Base-by-base conservation (phyloP, 2,888 invertebrate genomes). In the Ochlodes sylvanus region DNA sequence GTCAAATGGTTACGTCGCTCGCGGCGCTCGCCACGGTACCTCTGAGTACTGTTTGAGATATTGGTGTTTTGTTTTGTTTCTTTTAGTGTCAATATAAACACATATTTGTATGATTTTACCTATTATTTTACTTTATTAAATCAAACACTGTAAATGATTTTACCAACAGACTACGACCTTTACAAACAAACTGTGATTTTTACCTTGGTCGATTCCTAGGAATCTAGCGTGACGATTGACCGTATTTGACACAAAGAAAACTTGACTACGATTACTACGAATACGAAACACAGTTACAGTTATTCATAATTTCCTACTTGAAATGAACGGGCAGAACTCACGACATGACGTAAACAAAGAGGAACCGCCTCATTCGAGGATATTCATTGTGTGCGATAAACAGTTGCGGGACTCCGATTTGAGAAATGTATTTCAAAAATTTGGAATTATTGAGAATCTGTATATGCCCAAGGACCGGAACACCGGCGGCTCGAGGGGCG, bases 301-400 rank as follows among this genome's bases (percentile, higher is more conserved):
- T 78, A 74, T 67, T 70, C 70, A 72, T 69, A 64, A 69, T 72
- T 27, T 21, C 57, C 54, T 50, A 72, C 72, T 63, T 71, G 69
- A 69, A 69, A 80, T 79, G 79, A 78, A 69, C 63, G 32, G 61
- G 61, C 73, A 73, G 62, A 75, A 73, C 63, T 69, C 69, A 63
- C 78, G 76, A n/a, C 77, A 77, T 73, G 86, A 87, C 69, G 89
- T 89, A 71, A 85, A 87, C 76, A 82, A 85, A 77, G 86, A 90
- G 75, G 84, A 96, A 77, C 98, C 98, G 10, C 98, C 98, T 41
- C 96, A 98, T 92, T 98, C 98, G 32, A 94, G 98, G 75, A 91
- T 99, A 63, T 98, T 99, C 85, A 96, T 98, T 72, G 96, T 98
- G 68, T 97, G 97, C 81, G 97, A 96, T 75, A 98, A 97, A 91